Percentiles rank a stretch among this genome's conserved stretches.
Evolutionary conservation across 2,888 invertebrate species (phyloP).

Genomic region (Charanyca ferruginea): DNA sequence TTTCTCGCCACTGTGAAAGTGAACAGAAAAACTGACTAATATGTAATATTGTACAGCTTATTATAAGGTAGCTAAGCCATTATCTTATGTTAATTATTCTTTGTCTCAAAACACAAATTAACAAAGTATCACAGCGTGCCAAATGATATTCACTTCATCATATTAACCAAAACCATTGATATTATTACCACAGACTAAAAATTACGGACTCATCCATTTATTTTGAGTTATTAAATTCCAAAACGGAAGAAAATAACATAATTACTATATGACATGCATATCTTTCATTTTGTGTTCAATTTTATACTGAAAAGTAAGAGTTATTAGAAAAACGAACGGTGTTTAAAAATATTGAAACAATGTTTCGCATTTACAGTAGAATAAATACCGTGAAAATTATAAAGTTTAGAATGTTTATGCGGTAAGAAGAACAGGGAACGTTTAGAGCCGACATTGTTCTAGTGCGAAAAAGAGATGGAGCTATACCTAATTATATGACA

Average conservation of each 20-base stretch:
- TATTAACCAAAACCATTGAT: constrained; percentile 39
- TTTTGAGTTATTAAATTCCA: constrained; percentile 15
- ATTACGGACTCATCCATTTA: constrained; percentile 17
- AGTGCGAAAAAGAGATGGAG: background rate
- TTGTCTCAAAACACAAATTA: constrained; percentile 22
- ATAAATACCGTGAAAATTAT: constrained; percentile 19
- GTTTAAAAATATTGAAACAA: constrained; percentile 27
- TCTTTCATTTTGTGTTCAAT: constrained; percentile 61
- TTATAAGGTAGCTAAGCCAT: constrained; percentile 55
- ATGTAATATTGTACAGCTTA: constrained; percentile 57
- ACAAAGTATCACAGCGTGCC: constrained; percentile 49
- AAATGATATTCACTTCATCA: constrained; percentile 54
- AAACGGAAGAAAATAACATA: constrained; percentile 12
- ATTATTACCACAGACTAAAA: constrained; percentile 31
- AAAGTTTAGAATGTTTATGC: constrained; percentile 3
- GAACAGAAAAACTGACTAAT: constrained; percentile 34
- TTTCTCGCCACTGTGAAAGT: constrained; percentile 44
- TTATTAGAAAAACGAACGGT: constrained; percentile 19
- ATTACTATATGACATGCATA: constrained; percentile 51
- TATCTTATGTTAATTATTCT: constrained; percentile 29
- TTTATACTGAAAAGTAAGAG: constrained; percentile 26
- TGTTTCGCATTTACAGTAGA: constrained; percentile 52
- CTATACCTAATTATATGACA: background rate
- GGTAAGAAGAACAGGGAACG: background rate
- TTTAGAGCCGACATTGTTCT: background rate